Base-by-base conservation (phyloP, 1,140 invertebrate genomes). In the Diachasma alloeum region DNA sequence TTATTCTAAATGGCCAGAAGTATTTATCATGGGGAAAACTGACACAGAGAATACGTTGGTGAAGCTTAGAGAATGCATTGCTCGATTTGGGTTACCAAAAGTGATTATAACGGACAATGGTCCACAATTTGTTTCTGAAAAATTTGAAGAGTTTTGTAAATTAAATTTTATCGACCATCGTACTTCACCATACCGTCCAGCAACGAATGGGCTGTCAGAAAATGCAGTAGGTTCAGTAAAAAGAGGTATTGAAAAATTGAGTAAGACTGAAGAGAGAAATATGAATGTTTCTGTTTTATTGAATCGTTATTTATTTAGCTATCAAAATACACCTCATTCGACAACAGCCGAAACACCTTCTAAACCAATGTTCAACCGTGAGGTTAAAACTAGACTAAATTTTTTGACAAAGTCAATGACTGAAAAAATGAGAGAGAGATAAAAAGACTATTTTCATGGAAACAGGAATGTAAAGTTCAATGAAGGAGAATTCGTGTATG, bases 151-250 rank as follows among this genome's bases (percentile, higher is more conserved):
- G n/a, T n/a, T n/a, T n/a, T n/a, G n/a, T n/a, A n/a, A n/a, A n/a
- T n/a, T n/a, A n/a, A n/a, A n/a, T n/a, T n/a, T n/a, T n/a, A n/a
- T n/a, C n/a, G n/a, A n/a, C n/a, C n/a, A n/a, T n/a, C n/a, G n/a
- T n/a, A n/a, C n/a, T n/a, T n/a, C n/a, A n/a, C n/a, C n/a, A n/a
- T 84, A 82, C 78, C 82, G 85, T 73, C 81, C 81, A 63, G 77
- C 80, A 0, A 80, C 84, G 19, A 87, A 87, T 80, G 82, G 83
- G 1, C 77, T 78, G 11, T 82, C 83, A 17, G 82, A 87, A 80
- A 84, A 85, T 69, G 67, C 80, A 1, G 83, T 86, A 4, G 80
- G 81, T 68, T 77, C 74, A 19, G 81, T 87, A 31, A 87, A 86
- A 78, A 78, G 13, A 39, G 78, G 75, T 5, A 69, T 86, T 31